Evolutionary conservation across 1,140 invertebrate species (phyloP).

Genomic region (Meloidogyne floridensis): DNA sequence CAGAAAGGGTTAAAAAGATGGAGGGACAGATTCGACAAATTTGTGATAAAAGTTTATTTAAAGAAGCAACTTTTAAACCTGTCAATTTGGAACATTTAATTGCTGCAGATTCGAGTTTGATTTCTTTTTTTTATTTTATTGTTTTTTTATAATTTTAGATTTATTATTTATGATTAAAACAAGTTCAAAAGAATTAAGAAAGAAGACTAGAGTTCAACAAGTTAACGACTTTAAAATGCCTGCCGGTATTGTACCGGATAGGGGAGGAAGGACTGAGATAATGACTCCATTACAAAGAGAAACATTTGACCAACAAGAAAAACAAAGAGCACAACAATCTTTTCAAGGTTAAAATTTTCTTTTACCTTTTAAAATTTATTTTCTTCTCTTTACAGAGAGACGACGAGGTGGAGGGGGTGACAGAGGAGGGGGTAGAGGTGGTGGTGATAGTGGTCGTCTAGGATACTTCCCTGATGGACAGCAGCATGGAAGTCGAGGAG

Average conservation of each 20-base stretch:
- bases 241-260: slow-evolving; percentile 24
- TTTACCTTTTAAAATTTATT: slow-evolving; percentile 14
- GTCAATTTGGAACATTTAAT: slow-evolving; percentile 30
- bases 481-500: not conserved
- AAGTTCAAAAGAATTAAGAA: slow-evolving; percentile 17
- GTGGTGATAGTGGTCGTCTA: not conserved
- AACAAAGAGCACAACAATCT: slow-evolving; percentile 18
- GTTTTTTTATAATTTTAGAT: slow-evolving; percentile 19
- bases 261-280: slow-evolving; percentile 31
- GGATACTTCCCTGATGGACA: not conserved
- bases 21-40: slow-evolving; percentile 24
- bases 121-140: slow-evolving; percentile 4
- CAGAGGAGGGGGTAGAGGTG: not conserved
- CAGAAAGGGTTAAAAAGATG: slow-evolving; percentile 31
- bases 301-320: slow-evolving; percentile 29
- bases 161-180: slow-evolving; percentile 33
- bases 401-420: not conserved
- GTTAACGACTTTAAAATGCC: slow-evolving; percentile 18
- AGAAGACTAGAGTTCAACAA: slow-evolving; percentile 8
- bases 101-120: slow-evolving; percentile 20
- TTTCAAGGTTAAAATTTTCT: slow-evolving; percentile 12
- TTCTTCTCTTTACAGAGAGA: not conserved
- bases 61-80: not conserved
- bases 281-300: slow-evolving; percentile 27
- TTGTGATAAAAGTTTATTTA: not conserved